Conservation (phyloP, 2,888 invertebrate genomes). For the Lydus trimaculatus region DNA sequence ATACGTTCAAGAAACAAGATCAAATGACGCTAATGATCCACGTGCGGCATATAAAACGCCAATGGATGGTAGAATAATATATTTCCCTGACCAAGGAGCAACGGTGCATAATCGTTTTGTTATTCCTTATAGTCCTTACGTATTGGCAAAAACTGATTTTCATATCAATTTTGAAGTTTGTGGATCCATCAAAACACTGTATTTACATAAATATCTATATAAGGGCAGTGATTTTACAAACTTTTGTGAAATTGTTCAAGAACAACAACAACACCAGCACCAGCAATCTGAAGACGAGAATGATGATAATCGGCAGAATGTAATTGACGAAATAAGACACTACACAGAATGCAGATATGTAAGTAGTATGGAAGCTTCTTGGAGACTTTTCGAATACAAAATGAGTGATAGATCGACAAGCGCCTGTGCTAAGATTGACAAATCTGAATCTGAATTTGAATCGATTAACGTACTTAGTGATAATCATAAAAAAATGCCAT, state of each 20-base stretch:
- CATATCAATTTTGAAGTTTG: slow-evolving; percentile 38
- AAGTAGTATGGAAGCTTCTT: slow-evolving; percentile 51
- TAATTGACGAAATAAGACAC: slow-evolving; percentile 45
- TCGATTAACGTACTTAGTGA: slow-evolving; percentile 27
- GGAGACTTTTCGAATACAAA: slow-evolving; percentile 46
- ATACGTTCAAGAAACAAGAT: no score
- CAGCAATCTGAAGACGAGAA: no score
- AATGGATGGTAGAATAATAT: slow-evolving; percentile 5
- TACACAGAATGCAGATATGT: slow-evolving; percentile 51
- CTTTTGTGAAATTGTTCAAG: no score
- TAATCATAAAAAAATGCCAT: neutral
- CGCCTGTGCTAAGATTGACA: slow-evolving; percentile 8
- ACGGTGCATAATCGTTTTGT: slow-evolving; percentile 24
- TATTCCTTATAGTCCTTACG: neutral
- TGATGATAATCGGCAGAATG: no score
- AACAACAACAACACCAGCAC: no score
- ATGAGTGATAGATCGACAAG: slow-evolving; percentile 40
- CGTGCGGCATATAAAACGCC: neutral
- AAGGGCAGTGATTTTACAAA: no score
- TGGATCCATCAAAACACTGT: slow-evolving; percentile 8
- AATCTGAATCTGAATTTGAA: no score
- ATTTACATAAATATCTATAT: no score
- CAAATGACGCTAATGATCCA: neutral
- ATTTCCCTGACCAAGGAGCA: neutral
- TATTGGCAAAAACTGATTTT: slow-evolving; percentile 28